These are phyloP conservation scores for Pan paniscus DNA, from an alignment of 2,113 vertebrate genomes.

Conservation along the genomic window DNA sequence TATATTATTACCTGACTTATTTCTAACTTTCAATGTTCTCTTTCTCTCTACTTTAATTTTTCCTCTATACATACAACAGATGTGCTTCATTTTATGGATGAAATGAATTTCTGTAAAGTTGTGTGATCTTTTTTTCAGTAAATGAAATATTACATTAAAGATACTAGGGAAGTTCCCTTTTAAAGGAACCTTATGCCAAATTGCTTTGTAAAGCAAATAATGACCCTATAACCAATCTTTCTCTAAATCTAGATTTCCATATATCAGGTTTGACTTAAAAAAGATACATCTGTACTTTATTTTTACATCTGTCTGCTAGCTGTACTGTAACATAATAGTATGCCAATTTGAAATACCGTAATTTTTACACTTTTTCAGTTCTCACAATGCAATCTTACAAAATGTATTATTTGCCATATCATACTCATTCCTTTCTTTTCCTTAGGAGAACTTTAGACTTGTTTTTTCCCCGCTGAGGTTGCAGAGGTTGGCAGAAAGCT, in stretches of 20 bases:
- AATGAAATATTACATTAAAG: slow-evolving; percentile 69
- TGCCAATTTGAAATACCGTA: slow-evolving; percentile 71
- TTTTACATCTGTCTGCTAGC: slow-evolving; percentile 71
- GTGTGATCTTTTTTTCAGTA: slow-evolving; percentile 54
- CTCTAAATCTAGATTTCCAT: slow-evolving; percentile 69
- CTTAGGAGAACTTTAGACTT: slow-evolving; percentile 27
- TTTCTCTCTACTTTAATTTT: slow-evolving; percentile 26
- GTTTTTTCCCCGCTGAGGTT: neutral
- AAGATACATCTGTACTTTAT: slow-evolving; percentile 68
- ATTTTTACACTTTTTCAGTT: slow-evolving; percentile 68
- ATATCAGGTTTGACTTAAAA: slow-evolving; percentile 67
- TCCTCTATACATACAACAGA: slow-evolving; percentile 54
- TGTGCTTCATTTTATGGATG: slow-evolving; percentile 60
- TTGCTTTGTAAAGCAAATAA: slow-evolving; percentile 75
- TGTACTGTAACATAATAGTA: slow-evolving; percentile 66
- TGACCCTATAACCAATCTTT: slow-evolving; percentile 74
- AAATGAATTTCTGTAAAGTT: slow-evolving; percentile 69
- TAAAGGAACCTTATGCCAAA: slow-evolving; percentile 63
- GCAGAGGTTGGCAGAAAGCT: neutral
- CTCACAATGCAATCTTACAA: slow-evolving; percentile 73
- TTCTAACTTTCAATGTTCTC: slow-evolving; percentile 17
- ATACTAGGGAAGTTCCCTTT: slow-evolving; percentile 49
- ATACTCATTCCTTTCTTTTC: slow-evolving; percentile 51
- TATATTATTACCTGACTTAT: neutral
- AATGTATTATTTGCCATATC: slow-evolving; percentile 63